Evolutionary conservation across 2,797 vertebrate genomes (phyloP).

Genomic region (Lithobates pipiens): DNA sequence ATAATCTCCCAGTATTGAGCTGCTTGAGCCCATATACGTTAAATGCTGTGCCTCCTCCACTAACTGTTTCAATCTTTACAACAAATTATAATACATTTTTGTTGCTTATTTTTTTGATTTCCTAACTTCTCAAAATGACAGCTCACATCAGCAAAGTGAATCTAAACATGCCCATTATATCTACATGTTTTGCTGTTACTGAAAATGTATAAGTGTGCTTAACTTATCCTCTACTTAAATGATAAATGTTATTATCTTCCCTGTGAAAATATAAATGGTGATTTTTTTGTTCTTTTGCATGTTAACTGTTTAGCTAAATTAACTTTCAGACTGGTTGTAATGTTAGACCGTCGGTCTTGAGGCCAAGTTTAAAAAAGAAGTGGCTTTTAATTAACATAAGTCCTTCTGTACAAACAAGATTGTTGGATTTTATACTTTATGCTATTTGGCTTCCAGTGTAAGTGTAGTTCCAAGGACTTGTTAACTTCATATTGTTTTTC

Average conservation of each 20-base stretch:
- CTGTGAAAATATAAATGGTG: neutral
- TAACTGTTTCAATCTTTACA: too few relatives aligned
- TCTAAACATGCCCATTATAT: neutral
- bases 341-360: neutral
- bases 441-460: slow-evolving; percentile 54
- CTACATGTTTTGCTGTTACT: neutral
- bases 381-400: slow-evolving; percentile 61
- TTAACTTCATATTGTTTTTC: slow-evolving; percentile 63
- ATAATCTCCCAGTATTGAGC: too few relatives aligned
- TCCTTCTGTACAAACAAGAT: slow-evolving; percentile 55
- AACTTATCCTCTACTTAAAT: neutral
- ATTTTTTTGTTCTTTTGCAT: neutral
- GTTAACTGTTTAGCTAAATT: slow-evolving; percentile 1
- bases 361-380: slow-evolving; percentile 46
- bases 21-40: too few relatives aligned
- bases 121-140: neutral
- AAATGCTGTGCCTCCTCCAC: too few relatives aligned
- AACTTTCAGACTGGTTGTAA: neutral
- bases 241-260: neutral
- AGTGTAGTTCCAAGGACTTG: slow-evolving; percentile 59
- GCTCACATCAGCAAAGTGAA: neutral
- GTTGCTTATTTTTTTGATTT: too few relatives aligned
- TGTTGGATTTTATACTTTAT: slow-evolving; percentile 49
- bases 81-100: too few relatives aligned
- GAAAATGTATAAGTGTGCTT: neutral